Evolutionary conservation across 2,797 vertebrate species (phyloP).

Genomic region (Rhinoraja longicauda): DNA sequence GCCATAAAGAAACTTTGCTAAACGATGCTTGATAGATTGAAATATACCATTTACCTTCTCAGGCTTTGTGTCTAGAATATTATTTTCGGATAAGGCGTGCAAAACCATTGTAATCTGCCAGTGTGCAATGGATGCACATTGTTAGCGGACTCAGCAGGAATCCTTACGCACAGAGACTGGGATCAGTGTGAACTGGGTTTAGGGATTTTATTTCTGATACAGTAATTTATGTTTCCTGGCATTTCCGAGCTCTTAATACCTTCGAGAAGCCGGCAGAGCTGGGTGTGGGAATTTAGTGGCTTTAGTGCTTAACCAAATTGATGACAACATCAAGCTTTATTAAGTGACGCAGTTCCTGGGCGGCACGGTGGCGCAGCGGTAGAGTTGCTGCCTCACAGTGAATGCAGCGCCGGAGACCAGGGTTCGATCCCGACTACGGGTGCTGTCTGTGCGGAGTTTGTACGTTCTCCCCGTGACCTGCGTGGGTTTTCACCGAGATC

Average conservation of each 20-base stretch:
- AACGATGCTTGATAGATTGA: neutral
- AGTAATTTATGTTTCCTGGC: neutral
- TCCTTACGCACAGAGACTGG: neutral
- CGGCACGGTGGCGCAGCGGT: no score
- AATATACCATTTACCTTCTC: conserved; percentile 59
- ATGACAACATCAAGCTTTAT: neutral
- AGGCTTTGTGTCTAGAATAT: conserved; percentile 62
- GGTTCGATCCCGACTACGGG: no score
- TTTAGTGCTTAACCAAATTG: neutral
- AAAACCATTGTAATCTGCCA: neutral
- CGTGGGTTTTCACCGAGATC: no score
- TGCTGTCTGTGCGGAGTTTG: no score
- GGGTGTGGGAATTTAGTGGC: neutral
- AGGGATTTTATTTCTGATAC: neutral
- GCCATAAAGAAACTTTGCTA: neutral
- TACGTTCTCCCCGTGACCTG: no score
- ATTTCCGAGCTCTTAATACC: neutral
- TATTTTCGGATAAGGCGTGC: conserved; percentile 59
- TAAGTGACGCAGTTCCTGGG: no score
- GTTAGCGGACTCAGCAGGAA: neutral
- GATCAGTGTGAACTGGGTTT: neutral
- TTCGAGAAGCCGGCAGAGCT: neutral
- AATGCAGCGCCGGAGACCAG: no score
- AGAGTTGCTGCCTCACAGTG: no score
- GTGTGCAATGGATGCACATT: neutral